Evolutionary conservation across 2,113 vertebrate species (phyloP).

Genomic region (Noturus placidus): DNA sequence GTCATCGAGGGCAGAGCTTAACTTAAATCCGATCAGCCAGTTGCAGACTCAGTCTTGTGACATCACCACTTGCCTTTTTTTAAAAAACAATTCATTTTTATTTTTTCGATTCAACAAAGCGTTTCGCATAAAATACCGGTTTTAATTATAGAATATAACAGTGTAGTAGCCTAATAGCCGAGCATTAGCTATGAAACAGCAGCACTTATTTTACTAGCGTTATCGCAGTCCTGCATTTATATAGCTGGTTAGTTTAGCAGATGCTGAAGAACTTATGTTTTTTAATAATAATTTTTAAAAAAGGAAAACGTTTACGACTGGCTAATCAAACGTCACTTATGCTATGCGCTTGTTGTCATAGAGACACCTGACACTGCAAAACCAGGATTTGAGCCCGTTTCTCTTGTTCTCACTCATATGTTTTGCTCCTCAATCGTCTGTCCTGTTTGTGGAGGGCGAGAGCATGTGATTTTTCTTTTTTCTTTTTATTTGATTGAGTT

Average conservation of each 20-base stretch:
- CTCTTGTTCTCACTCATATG: background rate
- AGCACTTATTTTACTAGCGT: background rate
- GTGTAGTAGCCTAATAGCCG: background rate
- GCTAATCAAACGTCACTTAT: background rate
- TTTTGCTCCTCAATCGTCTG: background rate
- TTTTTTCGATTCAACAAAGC: too few species aligned
- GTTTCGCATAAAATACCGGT: background rate
- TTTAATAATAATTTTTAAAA: background rate
- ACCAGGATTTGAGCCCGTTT: background rate
- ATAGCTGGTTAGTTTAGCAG: slow-evolving; percentile 13
- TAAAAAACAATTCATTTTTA: background rate
- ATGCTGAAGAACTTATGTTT: background rate
- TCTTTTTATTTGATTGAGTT: slow-evolving; percentile 59
- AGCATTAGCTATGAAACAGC: background rate
- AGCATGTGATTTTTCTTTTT: slow-evolving; percentile 33
- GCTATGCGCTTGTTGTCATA: background rate
- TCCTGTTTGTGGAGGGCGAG: slow-evolving; percentile 7
- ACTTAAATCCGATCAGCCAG: background rate
- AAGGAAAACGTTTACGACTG: background rate
- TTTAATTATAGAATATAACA: background rate
- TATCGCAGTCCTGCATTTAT: background rate
- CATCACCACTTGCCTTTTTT: slow-evolving; percentile 10
- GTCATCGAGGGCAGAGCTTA: background rate
- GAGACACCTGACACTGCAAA: background rate
- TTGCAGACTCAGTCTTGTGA: background rate